phyloP scores from a whole-genome alignment of 1,140 invertebrate species.

The Antheraea mylitta region DNA sequence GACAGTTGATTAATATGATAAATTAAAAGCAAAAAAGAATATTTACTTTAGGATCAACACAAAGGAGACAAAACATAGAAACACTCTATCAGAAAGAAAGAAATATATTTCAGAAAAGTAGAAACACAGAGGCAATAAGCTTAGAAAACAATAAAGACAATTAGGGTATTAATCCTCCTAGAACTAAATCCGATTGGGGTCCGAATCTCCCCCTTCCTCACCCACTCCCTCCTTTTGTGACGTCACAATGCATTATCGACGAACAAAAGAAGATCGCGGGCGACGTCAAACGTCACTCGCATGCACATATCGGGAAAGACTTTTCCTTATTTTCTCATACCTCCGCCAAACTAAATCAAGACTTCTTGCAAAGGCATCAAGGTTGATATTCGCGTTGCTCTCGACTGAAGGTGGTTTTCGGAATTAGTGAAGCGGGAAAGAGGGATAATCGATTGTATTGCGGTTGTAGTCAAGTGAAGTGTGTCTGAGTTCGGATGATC shows the following conservation, averaged over 20 bases:
- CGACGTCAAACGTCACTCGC: slow-evolving; percentile 32
- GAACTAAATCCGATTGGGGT: slow-evolving; percentile 17
- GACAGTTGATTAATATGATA: too few relatives aligned
- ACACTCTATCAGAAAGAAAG: background rate
- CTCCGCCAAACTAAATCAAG: background rate
- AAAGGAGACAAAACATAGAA: background rate
- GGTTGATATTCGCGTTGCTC: background rate
- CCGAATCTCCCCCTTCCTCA: slow-evolving; percentile 4
- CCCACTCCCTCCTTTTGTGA: slow-evolving; percentile 9
- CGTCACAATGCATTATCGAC: slow-evolving; percentile 30
- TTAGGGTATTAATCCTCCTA: slow-evolving; percentile 28
- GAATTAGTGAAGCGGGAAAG: slow-evolving; percentile 12
- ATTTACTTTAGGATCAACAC: background rate
- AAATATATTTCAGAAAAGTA: background rate
- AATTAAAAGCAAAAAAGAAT: background rate
- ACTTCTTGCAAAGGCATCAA: background rate
- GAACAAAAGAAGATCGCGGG: slow-evolving; percentile 36
- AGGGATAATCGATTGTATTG: slow-evolving; percentile 28
- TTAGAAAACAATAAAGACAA: slow-evolving; percentile 15
- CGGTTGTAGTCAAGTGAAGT: slow-evolving; percentile 11
- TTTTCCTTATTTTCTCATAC: slow-evolving; percentile 15
- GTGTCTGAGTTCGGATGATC: background rate
- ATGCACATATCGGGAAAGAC: slow-evolving; percentile 17
- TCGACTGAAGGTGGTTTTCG: slow-evolving; percentile 2
- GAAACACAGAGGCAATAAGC: background rate